phyloP scores from a whole-genome alignment of 1,140 invertebrate genomes.

The Aphelinus atriplicis region DNA sequence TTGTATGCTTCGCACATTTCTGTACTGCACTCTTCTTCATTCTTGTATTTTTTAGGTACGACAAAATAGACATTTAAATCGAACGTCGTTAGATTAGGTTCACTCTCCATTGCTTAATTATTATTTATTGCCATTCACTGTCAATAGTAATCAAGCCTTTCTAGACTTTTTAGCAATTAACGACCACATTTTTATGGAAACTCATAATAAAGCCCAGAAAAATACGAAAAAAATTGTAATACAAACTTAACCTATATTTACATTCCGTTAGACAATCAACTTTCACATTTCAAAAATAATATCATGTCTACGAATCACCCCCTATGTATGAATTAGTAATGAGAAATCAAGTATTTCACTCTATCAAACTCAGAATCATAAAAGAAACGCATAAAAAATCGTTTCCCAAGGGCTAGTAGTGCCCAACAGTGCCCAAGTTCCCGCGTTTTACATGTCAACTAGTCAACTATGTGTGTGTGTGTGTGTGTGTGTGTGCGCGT shows the following conservation, averaged over 20 bases:
- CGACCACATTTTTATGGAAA: not conserved
- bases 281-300: not conserved
- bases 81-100: slow-evolving; percentile 45
- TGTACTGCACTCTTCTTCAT: slow-evolving; percentile 56
- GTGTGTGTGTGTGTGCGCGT: too few relatives aligned
- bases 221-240: not conserved
- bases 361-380: not conserved
- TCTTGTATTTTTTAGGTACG: slow-evolving; percentile 49
- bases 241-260: not conserved
- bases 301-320: not conserved
- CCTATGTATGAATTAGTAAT: too few relatives aligned
- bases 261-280: not conserved
- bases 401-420: not conserved
- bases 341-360: not conserved
- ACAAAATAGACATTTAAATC: slow-evolving; percentile 60
- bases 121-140: not conserved
- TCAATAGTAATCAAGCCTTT: not conserved
- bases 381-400: not conserved
- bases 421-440: not conserved
- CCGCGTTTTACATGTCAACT: slow-evolving; percentile 22
- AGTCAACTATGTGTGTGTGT: too few relatives aligned
- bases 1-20: slow-evolving; percentile 64
- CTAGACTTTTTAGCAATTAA: not conserved
- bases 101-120: slow-evolving; percentile 37
- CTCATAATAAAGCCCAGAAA: not conserved